Conservation (phyloP, 2,888 invertebrate species). For the Drosophila nigricruria region DNA sequence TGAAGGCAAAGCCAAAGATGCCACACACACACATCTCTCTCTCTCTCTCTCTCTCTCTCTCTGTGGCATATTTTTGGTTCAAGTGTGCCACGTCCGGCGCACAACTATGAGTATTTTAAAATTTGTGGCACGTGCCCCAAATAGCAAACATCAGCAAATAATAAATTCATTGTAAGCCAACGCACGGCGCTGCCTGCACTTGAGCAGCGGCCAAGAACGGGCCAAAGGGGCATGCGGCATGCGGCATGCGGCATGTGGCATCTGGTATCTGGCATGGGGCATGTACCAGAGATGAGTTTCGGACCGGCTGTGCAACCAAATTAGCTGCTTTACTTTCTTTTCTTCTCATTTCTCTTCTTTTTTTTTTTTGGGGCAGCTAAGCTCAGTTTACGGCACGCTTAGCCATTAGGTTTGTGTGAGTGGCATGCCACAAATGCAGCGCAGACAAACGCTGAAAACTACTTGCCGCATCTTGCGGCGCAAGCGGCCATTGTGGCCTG, state of each 20-base stretch:
- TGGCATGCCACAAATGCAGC: conserved; percentile 64
- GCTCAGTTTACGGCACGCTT: conserved; percentile 65
- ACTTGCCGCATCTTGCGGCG: conserved; percentile 28
- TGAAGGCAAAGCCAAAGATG: conserved; percentile 34
- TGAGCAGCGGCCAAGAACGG: conserved; percentile 1
- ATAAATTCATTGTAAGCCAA: conserved; percentile 77
- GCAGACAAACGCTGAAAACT: conserved; percentile 14
- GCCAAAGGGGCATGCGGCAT: background rate
- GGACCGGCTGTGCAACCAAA: conserved; percentile 56
- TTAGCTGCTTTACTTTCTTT: conserved; percentile 53
- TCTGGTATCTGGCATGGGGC: background rate
- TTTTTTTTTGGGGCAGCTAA: conserved; percentile 19
- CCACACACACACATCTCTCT: conserved; percentile 19
- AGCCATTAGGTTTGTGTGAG: conserved; percentile 70
- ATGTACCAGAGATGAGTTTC: background rate
- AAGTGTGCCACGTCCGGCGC: conserved; percentile 68
- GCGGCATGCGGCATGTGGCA: background rate
- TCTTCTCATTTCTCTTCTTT: background rate
- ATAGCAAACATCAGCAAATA: conserved; percentile 83
- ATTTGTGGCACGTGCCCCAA: conserved; percentile 81
- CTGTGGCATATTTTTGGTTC: conserved; percentile 53
- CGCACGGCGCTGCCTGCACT: conserved; percentile 42
- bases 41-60: conserved; percentile 27
- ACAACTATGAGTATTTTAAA: conserved; percentile 72
- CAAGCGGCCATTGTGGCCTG: conserved; percentile 8